phyloP scores from a whole-genome alignment of 2,888 invertebrate species.

The Gerris lacustris region DNA sequence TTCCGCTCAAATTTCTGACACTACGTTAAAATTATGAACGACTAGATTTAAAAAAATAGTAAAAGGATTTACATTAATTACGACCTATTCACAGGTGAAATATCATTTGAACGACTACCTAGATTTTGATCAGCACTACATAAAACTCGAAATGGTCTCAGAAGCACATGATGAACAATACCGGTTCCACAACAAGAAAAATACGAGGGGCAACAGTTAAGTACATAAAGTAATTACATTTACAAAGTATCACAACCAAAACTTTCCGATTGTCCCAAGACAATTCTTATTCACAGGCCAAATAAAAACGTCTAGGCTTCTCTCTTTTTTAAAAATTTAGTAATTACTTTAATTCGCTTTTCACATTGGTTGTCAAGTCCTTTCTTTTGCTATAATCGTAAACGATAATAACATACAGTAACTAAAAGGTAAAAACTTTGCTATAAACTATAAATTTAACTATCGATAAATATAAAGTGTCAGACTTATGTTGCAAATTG shows the following conservation, averaged over 20 bases:
- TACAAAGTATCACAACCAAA: slow-evolving; percentile 28
- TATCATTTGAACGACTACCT: too few relatives aligned
- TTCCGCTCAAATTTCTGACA: too few relatives aligned
- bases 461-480: slow-evolving; percentile 20
- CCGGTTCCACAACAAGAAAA: slow-evolving; percentile 25
- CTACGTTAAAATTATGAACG: too few relatives aligned
- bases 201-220: slow-evolving; percentile 29
- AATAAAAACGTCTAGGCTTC: neutral
- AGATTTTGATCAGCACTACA: too few relatives aligned
- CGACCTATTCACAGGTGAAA: too few relatives aligned
- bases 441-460: slow-evolving; percentile 1
- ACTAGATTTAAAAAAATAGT: too few relatives aligned
- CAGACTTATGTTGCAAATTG: slow-evolving; percentile 25
- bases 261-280: neutral
- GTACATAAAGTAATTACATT: slow-evolving; percentile 29
- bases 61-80: too few relatives aligned
- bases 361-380: too few relatives aligned
- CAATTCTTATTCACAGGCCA: slow-evolving; percentile 1
- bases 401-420: neutral
- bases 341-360: too few relatives aligned
- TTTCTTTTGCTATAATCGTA: too few relatives aligned
- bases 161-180: slow-evolving; percentile 25
- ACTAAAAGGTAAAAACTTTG: neutral
- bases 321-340: too few relatives aligned
- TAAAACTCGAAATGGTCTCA: slow-evolving; percentile 17